phyloP scores from a whole-genome alignment of 2,797 vertebrate species.

The Centropyge bicolor region DNA sequence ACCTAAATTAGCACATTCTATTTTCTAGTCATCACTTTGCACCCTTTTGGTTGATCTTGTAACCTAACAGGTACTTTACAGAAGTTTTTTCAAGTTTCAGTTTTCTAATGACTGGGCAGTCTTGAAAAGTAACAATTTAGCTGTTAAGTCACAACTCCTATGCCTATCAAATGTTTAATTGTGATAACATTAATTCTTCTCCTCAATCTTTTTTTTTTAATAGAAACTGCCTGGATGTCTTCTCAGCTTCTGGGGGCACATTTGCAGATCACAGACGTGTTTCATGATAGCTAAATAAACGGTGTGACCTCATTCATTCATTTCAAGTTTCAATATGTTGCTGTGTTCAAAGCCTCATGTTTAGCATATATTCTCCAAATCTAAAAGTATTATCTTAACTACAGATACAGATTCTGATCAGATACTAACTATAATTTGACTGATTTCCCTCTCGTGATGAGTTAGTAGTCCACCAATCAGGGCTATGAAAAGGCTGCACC shows the following conservation, averaged over 20 bases:
- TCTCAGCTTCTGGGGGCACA: background rate
- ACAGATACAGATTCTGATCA: background rate
- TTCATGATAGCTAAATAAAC: background rate
- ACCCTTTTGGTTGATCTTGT: background rate
- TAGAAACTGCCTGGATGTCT: background rate
- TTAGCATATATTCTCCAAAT: background rate
- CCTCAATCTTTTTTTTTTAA: background rate
- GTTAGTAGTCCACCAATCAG: conserved; percentile 4
- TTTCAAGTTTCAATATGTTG: background rate
- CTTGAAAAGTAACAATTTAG: background rate
- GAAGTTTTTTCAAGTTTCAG: background rate
- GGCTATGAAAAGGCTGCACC: conserved; percentile 9
- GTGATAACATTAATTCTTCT: background rate
- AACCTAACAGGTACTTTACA: background rate
- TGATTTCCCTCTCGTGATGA: conserved; percentile 1
- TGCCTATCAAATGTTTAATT: background rate
- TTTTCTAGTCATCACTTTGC: background rate
- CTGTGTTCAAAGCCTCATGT: background rate
- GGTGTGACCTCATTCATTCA: background rate
- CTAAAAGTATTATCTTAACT: background rate
- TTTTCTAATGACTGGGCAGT: background rate
- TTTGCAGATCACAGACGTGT: background rate
- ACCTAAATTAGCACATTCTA: background rate
- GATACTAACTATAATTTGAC: conserved; percentile 1
- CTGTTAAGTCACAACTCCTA: background rate